phyloP scores from a whole-genome alignment of 2,888 invertebrate species.

The Auanema sp. region DNA sequence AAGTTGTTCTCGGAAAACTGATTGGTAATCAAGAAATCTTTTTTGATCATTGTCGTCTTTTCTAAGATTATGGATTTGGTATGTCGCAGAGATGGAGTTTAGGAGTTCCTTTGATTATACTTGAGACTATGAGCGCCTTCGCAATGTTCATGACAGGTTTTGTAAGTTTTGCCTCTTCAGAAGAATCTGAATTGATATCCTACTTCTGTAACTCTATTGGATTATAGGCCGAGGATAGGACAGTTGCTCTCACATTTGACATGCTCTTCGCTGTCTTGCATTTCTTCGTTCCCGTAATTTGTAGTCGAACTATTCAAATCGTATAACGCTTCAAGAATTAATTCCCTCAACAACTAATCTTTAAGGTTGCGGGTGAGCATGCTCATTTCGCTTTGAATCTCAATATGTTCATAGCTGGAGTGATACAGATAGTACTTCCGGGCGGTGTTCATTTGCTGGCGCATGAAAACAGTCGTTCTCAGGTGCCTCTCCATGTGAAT shows the following conservation, averaged over 20 bases:
- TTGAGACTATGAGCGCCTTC: slow-evolving; percentile 29
- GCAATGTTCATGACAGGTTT: slow-evolving; percentile 37
- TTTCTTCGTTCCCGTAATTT: slow-evolving; percentile 41
- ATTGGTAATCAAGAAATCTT: slow-evolving; percentile 18
- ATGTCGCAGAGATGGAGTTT: slow-evolving; percentile 28
- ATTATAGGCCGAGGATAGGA: slow-evolving; percentile 30
- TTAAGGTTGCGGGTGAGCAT: slow-evolving; percentile 37
- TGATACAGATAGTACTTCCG: slow-evolving; percentile 40
- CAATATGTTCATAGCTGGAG: slow-evolving; percentile 40
- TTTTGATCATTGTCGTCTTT: background rate
- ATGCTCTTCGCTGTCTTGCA: slow-evolving; percentile 40
- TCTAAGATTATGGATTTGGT: slow-evolving; percentile 30
- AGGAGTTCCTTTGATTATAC: slow-evolving; percentile 26
- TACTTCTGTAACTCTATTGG: background rate
- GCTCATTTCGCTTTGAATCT: slow-evolving; percentile 37
- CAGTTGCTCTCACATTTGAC: slow-evolving; percentile 26
- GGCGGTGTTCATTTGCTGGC: slow-evolving; percentile 33
- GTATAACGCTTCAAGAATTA: slow-evolving; percentile 12
- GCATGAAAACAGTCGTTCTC: slow-evolving; percentile 31
- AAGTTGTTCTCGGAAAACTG: slow-evolving; percentile 31
- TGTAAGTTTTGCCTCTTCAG: slow-evolving; percentile 15
- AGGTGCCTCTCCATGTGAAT: slow-evolving; percentile 19
- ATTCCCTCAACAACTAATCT: background rate
- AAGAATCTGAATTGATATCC: background rate
- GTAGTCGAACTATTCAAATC: slow-evolving; percentile 41